A percentile compares a stretch with the other conserved stretches of the same genome.
These are phyloP conservation scores for Nephrotoma flavescens DNA, from an alignment of 2,888 invertebrate genomes.

Conservation along the genomic window DNA sequence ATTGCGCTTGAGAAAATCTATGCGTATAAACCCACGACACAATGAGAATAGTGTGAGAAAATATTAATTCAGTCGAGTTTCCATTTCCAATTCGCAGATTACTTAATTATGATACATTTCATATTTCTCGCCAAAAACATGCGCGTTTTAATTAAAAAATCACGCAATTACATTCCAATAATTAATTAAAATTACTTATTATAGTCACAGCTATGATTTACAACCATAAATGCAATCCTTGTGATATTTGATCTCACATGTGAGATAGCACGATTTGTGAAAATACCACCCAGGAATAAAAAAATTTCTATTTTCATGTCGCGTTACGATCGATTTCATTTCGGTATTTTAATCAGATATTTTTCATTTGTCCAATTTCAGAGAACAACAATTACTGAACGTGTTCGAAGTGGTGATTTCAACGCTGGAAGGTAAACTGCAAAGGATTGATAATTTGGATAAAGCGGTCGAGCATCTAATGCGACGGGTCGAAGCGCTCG, in stretches of 20 bases:
- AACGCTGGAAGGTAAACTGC: slow-evolving; percentile 73
- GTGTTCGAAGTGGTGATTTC: slow-evolving; percentile 83
- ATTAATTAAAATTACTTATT: background rate
- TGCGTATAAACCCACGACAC: background rate
- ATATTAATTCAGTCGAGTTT: background rate
- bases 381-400: slow-evolving; percentile 76
- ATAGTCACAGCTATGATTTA: background rate
- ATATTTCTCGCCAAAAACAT: background rate
- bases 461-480: slow-evolving; percentile 77
- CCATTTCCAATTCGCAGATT: background rate
- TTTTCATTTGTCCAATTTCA: slow-evolving; percentile 37
- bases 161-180: background rate
- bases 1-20: background rate
- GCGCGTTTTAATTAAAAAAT: background rate
- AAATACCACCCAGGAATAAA: background rate
- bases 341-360: background rate
- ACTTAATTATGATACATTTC: background rate
- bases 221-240: background rate
- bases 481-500: slow-evolving; percentile 69
- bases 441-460: slow-evolving; percentile 75
- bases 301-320: background rate
- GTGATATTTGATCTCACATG: background rate
- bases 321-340: background rate
- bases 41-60: background rate
- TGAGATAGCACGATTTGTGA: background rate